These are phyloP conservation scores for Parnassius mnemosyne DNA, from an alignment of 2,888 invertebrate genomes.

Conservation along the genomic window DNA sequence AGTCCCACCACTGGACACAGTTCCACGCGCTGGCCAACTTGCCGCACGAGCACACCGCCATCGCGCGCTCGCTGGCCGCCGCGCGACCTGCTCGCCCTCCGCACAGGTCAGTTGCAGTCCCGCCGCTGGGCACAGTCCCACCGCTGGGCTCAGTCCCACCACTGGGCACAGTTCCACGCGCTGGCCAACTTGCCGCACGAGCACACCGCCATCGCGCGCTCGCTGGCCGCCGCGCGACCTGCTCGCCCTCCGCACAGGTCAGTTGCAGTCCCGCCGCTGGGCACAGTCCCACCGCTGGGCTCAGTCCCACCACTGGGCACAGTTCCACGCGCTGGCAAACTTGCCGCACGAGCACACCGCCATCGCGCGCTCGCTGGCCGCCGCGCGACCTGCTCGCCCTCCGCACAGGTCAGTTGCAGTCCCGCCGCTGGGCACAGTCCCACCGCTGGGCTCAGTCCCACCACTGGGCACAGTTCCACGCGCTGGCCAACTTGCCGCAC, in stretches of 20 bases:
- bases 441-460: background rate
- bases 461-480: constrained; percentile 37
- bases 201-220: constrained; percentile 91
- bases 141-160: background rate
- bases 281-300: background rate
- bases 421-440: background rate
- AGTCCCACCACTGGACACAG: background rate
- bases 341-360: constrained; percentile 95
- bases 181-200: constrained; percentile 98
- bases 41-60: constrained; percentile 94
- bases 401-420: constrained; percentile 41
- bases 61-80: constrained; percentile 85
- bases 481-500: constrained; percentile 96
- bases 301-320: background rate
- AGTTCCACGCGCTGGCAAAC: constrained; percentile 88
- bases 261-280: background rate
- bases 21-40: constrained; percentile 91
- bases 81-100: constrained; percentile 39
- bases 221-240: constrained; percentile 66
- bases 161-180: constrained; percentile 52
- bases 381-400: constrained; percentile 39
- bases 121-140: background rate
- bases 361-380: constrained; percentile 87
- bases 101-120: constrained; percentile 39
- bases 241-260: constrained; percentile 46